phyloP scores from a whole-genome alignment of 2,888 invertebrate species.

The Acanthosoma haemorrhoidale region DNA sequence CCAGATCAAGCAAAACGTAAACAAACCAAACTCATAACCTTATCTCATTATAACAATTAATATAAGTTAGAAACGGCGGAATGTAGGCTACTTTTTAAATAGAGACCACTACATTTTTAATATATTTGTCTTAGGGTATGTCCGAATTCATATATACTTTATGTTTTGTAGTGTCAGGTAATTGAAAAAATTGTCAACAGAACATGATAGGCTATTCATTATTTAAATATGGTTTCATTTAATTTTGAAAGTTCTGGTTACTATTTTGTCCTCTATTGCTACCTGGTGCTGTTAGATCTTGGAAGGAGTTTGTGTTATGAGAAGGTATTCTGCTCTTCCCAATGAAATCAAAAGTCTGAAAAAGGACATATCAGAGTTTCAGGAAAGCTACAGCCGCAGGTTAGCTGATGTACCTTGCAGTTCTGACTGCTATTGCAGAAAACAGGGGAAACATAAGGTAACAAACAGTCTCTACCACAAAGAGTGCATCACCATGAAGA shows the following conservation, averaged over 20 bases:
- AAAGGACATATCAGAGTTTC: neutral
- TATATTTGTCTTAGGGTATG: neutral
- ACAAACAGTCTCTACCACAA: conserved; percentile 23
- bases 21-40: no score
- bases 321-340: neutral
- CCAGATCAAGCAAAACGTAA: no score
- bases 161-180: no score
- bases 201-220: neutral
- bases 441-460: conserved; percentile 16
- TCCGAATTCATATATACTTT: no score
- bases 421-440: conserved; percentile 24
- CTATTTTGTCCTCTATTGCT: neutral
- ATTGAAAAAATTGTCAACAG: no score
- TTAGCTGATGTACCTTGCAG: neutral
- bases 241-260: neutral
- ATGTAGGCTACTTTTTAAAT: neutral
- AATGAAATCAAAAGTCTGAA: neutral
- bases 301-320: conserved; percentile 4
- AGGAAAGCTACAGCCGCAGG: neutral
- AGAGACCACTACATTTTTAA: neutral
- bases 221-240: neutral
- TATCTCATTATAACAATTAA: no score
- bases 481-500: conserved; percentile 24
- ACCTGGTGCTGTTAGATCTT: neutral
- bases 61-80: neutral